These are phyloP conservation scores for Drosophila repletoides DNA, from an alignment of 1,140 invertebrate genomes.

Conservation along the genomic window DNA sequence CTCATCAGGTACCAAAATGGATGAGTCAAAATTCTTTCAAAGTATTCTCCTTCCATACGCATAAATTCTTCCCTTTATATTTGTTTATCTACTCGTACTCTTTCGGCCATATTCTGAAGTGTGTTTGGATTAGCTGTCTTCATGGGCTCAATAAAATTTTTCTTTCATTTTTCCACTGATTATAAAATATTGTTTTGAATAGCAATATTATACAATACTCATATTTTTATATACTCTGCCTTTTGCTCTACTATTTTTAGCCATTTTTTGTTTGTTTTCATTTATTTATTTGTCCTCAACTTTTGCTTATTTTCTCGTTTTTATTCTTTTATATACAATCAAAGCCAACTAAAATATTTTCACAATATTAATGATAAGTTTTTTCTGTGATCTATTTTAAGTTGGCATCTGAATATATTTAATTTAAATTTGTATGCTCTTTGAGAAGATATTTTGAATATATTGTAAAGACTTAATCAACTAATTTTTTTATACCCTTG, in stretches of 20 bases:
- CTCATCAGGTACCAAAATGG: background rate
- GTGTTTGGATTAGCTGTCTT: constrained; percentile 3
- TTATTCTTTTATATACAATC: constrained; percentile 12
- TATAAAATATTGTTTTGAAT: constrained; percentile 11
- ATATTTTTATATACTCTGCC: background rate
- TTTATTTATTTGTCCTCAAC: constrained; percentile 61
- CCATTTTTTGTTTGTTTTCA: constrained; percentile 15
- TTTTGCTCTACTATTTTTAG: constrained; percentile 11
- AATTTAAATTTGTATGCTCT: too few relatives aligned
- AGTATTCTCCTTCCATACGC: background rate
- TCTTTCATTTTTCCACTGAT: constrained; percentile 9
- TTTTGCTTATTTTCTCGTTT: background rate
- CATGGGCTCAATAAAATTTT: constrained; percentile 9
- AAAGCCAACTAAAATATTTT: background rate
- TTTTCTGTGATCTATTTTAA: constrained; percentile 2
- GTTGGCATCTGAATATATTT: too few relatives aligned
- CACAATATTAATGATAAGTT: background rate
- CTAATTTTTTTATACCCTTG: too few relatives aligned
- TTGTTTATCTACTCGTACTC: constrained; percentile 17
- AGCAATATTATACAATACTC: background rate
- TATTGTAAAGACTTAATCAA: too few relatives aligned
- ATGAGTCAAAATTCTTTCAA: constrained; percentile 23
- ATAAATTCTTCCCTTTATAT: background rate
- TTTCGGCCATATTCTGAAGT: background rate
- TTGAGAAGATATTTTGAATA: too few relatives aligned